Conservation (phyloP, 2,888 invertebrate genomes). For the Dolichopus griseipennis region DNA sequence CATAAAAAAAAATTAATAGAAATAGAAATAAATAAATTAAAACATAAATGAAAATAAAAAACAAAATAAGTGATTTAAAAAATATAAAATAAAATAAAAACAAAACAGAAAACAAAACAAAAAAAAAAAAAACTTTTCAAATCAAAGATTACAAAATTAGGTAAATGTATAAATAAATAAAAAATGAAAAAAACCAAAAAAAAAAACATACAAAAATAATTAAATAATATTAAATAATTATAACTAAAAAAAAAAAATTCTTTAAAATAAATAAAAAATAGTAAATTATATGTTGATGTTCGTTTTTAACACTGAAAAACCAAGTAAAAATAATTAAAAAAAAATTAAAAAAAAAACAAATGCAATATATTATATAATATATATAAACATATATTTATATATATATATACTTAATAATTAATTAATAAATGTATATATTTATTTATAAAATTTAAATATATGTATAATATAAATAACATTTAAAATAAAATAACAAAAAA, state of each 20-base stretch:
- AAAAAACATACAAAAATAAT: not conserved
- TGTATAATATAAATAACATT: too few species aligned
- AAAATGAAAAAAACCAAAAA: not conserved
- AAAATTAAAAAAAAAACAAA: constrained; percentile 5
- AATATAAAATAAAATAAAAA: too few species aligned
- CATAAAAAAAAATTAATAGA: too few species aligned
- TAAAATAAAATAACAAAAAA: not conserved
- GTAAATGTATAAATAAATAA: constrained; percentile 12
- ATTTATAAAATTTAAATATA: not conserved
- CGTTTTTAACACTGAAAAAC: constrained; percentile 14
- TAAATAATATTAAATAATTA: constrained; percentile 8
- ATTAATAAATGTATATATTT: not conserved
- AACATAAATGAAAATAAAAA: too few species aligned
- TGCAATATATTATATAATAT: not conserved
- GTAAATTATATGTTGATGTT: constrained; percentile 14
- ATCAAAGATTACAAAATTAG: not conserved
- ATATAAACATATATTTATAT: too few species aligned
- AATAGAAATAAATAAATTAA: too few species aligned
- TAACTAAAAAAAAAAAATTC: not conserved
- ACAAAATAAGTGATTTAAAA: too few species aligned
- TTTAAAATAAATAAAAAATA: not conserved
- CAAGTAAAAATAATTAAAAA: not conserved
- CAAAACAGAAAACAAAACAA: too few species aligned
- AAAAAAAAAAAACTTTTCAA: too few species aligned
- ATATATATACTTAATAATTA: not conserved